Evolutionary conservation across 2,797 vertebrate species (phyloP), one percentile per base, ranked within the genome.

Genomic region (Eospalax fontanierii): DNA sequence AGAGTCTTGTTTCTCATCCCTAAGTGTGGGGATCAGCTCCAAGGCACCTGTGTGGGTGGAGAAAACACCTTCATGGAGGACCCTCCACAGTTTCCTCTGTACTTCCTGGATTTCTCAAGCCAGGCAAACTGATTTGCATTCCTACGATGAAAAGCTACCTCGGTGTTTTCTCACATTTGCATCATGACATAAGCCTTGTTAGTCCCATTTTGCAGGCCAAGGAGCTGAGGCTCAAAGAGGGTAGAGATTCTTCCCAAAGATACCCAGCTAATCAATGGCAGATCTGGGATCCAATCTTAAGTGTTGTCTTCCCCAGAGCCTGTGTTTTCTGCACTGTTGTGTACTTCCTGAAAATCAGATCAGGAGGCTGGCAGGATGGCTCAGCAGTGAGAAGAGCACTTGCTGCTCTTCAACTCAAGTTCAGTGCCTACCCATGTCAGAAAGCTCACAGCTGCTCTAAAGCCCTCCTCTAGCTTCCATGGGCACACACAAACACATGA

Each of bases 141-240:
- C 35, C 40, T 81, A 3, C 33, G 16, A 4, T 6, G 40, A 30
- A 28, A 0, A 54, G 6, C 33, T 24, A 59, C 16, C 38, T 50
- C 73, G 57, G 59, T 24, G 40, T 50, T 73, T 78, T 66, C 71
- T 40, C 26, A 14, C 71, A 22, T 18, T 78, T 73, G 66, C 65
- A 24, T 76, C 68, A 35, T 8, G 5, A 79, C 4, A 9, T n/a
- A 63, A 83, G 22, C 38, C 73, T 68, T 90, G 43, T 35, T 94
- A 21, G 14, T 35, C 79, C 40, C 83, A 90, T 94, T 79, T 95
- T 83, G 63, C 14, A 83, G 30, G 65, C 28, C 50, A 50, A 90
- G 26, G 92, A 89, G 18, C 18, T 22, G 24, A 85, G 43, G 57
- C 54, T 79, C 70, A 85, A 78, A 94, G 57, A 95, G 6, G 24